A percentile compares a stretch with the other conserved stretches of the same genome.
Evolutionary conservation across 2,888 invertebrate species (phyloP).

Genomic region (Lasioglossum malachurum): DNA sequence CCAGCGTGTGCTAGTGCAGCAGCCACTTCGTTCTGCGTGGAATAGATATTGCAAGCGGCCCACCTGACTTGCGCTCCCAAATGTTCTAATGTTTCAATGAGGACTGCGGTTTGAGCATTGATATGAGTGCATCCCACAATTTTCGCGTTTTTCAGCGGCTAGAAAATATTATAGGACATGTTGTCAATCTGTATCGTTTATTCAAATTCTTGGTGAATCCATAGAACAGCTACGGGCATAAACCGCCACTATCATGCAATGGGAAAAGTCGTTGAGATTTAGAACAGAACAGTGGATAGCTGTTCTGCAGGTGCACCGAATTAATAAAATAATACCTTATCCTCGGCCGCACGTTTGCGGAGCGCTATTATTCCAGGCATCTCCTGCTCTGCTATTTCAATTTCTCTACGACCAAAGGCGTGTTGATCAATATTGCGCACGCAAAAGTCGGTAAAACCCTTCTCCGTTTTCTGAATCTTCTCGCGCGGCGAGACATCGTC

Average conservation of each 20-base stretch:
- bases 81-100: slow-evolving; percentile 95
- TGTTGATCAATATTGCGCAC: slow-evolving; percentile 97
- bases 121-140: slow-evolving; percentile 99
- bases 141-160: slow-evolving; percentile 96
- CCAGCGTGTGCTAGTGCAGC: slow-evolving; percentile 97
- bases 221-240: no score
- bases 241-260: no score
- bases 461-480: slow-evolving; percentile 94
- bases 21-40: slow-evolving; percentile 99
- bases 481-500: slow-evolving; percentile 97
- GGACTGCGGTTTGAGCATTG: slow-evolving; percentile 98
- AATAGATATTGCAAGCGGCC: slow-evolving; percentile 99
- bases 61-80: slow-evolving; percentile 97
- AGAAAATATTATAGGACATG: slow-evolving; percentile 22
- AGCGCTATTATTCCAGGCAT: slow-evolving; percentile 99
- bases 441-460: slow-evolving; percentile 95
- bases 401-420: slow-evolving; percentile 97
- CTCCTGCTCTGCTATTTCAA: slow-evolving; percentile 99
- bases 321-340: slow-evolving; percentile 86
- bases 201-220: neutral
- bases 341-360: slow-evolving; percentile 95
- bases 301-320: neutral
- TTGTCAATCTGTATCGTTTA: no score
- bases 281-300: no score
- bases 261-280: no score